phyloP scores from a whole-genome alignment of 1,140 invertebrate species.

The Anagrus nilaparvatae region DNA sequence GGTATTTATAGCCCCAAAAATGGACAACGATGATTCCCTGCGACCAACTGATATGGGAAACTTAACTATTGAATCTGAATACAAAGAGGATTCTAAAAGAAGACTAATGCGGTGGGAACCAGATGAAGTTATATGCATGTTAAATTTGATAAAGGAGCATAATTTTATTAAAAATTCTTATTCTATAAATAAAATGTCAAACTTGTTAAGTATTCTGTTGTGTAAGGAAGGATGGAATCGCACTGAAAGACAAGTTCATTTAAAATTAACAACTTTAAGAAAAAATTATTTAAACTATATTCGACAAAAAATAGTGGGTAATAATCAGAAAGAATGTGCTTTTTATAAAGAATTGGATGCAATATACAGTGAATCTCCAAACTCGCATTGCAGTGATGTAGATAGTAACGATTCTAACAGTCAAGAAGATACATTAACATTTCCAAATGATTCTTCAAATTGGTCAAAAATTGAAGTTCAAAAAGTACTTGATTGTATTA shows the following conservation, averaged over 20 bases:
- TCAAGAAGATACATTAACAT: slow-evolving; percentile 15
- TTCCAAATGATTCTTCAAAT: slow-evolving; percentile 12
- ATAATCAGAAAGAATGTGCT: slow-evolving; percentile 13
- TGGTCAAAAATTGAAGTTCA: slow-evolving; percentile 21
- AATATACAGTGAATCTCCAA: slow-evolving; percentile 16
- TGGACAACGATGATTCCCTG: slow-evolving; percentile 12
- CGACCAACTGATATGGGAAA: slow-evolving; percentile 14
- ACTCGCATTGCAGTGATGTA: slow-evolving; percentile 14
- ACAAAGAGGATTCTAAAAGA: slow-evolving; percentile 20
- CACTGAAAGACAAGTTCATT: slow-evolving; percentile 21
- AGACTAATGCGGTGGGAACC: slow-evolving; percentile 19
- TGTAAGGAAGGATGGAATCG: slow-evolving; percentile 17
- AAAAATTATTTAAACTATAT: slow-evolving; percentile 17
- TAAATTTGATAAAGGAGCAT: slow-evolving; percentile 23
- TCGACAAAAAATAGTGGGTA: slow-evolving; percentile 10
- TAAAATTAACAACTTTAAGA: slow-evolving; percentile 23
- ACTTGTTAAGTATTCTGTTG: slow-evolving; percentile 18
- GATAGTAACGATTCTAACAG: slow-evolving; percentile 14
- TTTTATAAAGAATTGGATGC: slow-evolving; percentile 21
- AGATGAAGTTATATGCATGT: slow-evolving; percentile 21
- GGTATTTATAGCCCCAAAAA: too few relatives aligned
- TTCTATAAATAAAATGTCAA: slow-evolving; percentile 19
- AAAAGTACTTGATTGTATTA: slow-evolving; percentile 17
- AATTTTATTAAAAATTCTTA: slow-evolving; percentile 18
- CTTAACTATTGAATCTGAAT: slow-evolving; percentile 16